These are phyloP conservation scores for Zapus hudsonius DNA, from an alignment of 2,113 vertebrate genomes.

Conservation along the genomic window DNA sequence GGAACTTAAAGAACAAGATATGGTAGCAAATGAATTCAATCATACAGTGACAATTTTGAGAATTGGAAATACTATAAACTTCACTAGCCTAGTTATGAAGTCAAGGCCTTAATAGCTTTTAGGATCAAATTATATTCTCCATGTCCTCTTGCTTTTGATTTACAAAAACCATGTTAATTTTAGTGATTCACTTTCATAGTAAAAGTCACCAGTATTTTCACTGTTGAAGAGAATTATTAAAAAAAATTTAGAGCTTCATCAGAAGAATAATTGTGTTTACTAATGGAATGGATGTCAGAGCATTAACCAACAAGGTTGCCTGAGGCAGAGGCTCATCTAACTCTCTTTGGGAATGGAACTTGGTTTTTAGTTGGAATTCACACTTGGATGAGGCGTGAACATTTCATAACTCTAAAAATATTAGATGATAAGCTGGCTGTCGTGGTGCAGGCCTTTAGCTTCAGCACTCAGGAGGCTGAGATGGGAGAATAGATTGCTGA, in stretches of 20 bases:
- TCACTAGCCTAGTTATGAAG: conserved; percentile 28
- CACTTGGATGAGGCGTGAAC: background rate
- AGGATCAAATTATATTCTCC: background rate
- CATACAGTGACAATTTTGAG: conserved; percentile 60
- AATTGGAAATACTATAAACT: background rate
- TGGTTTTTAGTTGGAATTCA: conserved; percentile 44
- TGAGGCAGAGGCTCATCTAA: background rate
- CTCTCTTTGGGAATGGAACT: background rate
- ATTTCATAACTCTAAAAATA: conserved; percentile 21
- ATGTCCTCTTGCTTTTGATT: background rate
- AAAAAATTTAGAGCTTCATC: conserved; percentile 35
- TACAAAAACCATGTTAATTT: background rate
- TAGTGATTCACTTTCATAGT: background rate
- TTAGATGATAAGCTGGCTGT: background rate
- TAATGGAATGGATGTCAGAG: background rate
- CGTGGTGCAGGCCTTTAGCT: too few relatives aligned
- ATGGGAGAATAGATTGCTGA: too few relatives aligned
- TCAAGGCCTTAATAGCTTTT: background rate
- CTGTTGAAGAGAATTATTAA: background rate
- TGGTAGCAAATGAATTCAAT: conserved; percentile 80
- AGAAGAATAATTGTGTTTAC: conserved; percentile 13
- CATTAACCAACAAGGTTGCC: background rate
- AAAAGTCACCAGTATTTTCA: background rate
- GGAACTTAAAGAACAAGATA: conserved; percentile 82
- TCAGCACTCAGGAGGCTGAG: too few relatives aligned